Base-by-base conservation (phyloP, 2,113 vertebrate species). In the Caretta caretta region DNA sequence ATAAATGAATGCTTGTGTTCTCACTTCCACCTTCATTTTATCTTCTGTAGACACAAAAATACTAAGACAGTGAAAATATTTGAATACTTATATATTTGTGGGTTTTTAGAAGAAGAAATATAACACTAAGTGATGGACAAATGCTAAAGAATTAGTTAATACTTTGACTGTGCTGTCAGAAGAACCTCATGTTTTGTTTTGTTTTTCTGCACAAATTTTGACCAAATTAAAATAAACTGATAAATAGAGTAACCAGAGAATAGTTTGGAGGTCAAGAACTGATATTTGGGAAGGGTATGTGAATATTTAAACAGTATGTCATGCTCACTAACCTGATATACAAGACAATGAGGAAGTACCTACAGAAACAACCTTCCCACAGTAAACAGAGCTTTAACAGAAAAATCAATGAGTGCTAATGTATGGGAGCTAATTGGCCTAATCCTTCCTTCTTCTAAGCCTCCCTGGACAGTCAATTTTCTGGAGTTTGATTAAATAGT, bases 221-320 rank as follows among this genome's bases (percentile, higher is more conserved):
- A 59, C 81, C 7, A 82, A 31, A 27, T 24, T 9, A 83, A 48
- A 83, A 80, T 1, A 83, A 72, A 82, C 31, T 49, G 29, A 24
- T 57, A 65, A 84, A 88, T n/a, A 31, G 20, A 1, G 0, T 46
- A 2, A 69, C 4, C 46, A 1, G 54, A n/a, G 13, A 31, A 25
- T 2, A 51, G 8, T 3, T 78, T 76, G 85, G 4, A n/a, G 6
- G 12, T 72, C 49, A 83, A 27, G 14, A 78, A 17, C 48, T 62
- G 78, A 48, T 42, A 84, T 8, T 9, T 14, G 14, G 57, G 5
- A 90, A 92, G 14, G 35, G n/a, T 16, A 22, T 59, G 22, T 46
- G 2, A 16, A 6, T 56, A 51, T 38, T 69, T n/a, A 72, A 69
- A 72, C n/a, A 72, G 65, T 38, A n/a, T 19, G 10, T 72, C n/a